phyloP scores from a whole-genome alignment of 2,888 invertebrate species.

The Leptarthrus brevirostris region DNA sequence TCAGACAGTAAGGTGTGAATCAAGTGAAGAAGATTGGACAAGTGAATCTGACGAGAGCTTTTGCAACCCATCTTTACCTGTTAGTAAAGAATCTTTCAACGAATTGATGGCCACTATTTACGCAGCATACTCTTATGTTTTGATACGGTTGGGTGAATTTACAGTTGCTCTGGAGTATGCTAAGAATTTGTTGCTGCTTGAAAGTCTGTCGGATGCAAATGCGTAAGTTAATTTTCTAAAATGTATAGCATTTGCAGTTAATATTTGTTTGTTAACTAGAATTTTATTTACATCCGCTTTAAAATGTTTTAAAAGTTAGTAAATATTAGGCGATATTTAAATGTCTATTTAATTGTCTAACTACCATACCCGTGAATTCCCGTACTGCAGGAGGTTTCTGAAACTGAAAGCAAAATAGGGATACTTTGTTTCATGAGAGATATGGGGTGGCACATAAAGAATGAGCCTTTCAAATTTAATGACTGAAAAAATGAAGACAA shows the following conservation, averaged over 20 bases:
- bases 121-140: slow-evolving; percentile 85
- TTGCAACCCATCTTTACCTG: slow-evolving; percentile 72
- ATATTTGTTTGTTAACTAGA: background rate
- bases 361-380: too few relatives aligned
- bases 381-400: too few relatives aligned
- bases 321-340: too few relatives aligned
- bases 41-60: slow-evolving; percentile 68
- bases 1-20: background rate
- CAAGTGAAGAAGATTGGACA: slow-evolving; percentile 57
- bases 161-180: slow-evolving; percentile 82
- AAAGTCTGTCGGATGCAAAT: slow-evolving; percentile 78
- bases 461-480: too few relatives aligned
- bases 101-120: slow-evolving; percentile 76
- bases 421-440: too few relatives aligned
- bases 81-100: slow-evolving; percentile 72
- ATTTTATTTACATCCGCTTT: background rate
- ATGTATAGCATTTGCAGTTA: background rate
- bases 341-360: too few relatives aligned
- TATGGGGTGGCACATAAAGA: too few relatives aligned
- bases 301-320: too few relatives aligned
- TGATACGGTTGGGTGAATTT: slow-evolving; percentile 86
- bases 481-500: too few relatives aligned
- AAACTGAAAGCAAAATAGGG: too few relatives aligned
- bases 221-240: slow-evolving; percentile 68
- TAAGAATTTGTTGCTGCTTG: slow-evolving; percentile 77